phyloP scores from a whole-genome alignment of 1,140 invertebrate genomes.

The Magallana gigas region DNA sequence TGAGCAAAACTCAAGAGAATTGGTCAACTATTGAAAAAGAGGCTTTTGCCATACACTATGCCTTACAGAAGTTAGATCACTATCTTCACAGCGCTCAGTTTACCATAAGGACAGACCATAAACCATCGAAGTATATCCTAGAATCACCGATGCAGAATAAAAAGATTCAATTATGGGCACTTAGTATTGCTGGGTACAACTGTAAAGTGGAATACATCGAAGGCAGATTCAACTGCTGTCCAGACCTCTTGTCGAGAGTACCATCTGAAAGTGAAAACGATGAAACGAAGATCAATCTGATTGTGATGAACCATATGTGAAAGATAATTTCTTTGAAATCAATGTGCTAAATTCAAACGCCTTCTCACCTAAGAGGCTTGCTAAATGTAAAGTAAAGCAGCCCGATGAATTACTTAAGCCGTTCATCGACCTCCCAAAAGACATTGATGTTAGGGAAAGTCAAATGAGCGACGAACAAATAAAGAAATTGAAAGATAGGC shows the following conservation, averaged over 20 bases:
- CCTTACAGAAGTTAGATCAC: conserved; percentile 60
- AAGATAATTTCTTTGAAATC: background rate
- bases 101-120: conserved; percentile 64
- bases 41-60: conserved; percentile 37
- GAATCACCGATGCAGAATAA: conserved; percentile 20
- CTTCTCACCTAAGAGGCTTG: background rate
- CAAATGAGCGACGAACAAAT: background rate
- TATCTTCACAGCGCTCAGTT: conserved; percentile 65
- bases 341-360: background rate
- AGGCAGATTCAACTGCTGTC: conserved; percentile 52
- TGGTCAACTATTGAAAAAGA: conserved; percentile 62
- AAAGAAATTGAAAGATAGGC: background rate
- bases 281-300: background rate
- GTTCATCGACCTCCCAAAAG: background rate
- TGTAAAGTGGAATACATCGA: conserved; percentile 57
- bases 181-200: conserved; percentile 54
- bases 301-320: background rate
- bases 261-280: background rate
- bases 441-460: background rate
- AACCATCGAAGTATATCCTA: conserved; percentile 58
- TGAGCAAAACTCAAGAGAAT: conserved; percentile 50
- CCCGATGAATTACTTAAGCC: background rate
- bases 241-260: conserved; percentile 57
- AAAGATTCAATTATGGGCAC: too few species aligned
- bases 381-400: background rate